Percentiles rank a stretch among this genome's conserved stretches.
Conservation (phyloP, 1,140 invertebrate species). For the Spodoptera frugiperda region DNA sequence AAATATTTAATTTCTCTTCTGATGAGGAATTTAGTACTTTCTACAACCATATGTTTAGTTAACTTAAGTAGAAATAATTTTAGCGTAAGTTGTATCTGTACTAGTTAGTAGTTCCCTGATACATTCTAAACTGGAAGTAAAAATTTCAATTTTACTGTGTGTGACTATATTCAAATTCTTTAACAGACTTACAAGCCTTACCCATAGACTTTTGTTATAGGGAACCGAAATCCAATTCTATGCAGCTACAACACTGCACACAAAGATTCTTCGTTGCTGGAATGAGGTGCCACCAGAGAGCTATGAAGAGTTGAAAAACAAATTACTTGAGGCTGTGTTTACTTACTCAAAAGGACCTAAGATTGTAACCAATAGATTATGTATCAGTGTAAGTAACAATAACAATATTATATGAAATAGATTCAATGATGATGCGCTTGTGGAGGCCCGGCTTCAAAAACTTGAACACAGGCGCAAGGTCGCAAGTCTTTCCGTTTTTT, state of each 20-base stretch:
- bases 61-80: no score
- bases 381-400: conserved; percentile 91
- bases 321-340: conserved; percentile 91
- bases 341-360: conserved; percentile 92
- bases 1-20: background rate
- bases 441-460: no score
- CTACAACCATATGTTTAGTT: no score
- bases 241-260: conserved; percentile 95
- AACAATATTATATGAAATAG: background rate
- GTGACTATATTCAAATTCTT: no score
- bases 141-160: no score
- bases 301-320: conserved; percentile 91
- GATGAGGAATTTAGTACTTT: background rate
- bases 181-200: no score
- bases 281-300: conserved; percentile 92
- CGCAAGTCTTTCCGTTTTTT: no score
- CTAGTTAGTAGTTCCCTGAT: no score
- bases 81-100: no score
- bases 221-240: conserved; percentile 96
- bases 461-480: no score
- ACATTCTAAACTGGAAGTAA: no score
- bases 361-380: conserved; percentile 94
- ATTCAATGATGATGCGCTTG: no score
- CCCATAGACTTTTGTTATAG: conserved; percentile 83
- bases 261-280: conserved; percentile 95